Conservation (phyloP, 64 coral and sea anemone genomes). For the Actinia equina region DNA sequence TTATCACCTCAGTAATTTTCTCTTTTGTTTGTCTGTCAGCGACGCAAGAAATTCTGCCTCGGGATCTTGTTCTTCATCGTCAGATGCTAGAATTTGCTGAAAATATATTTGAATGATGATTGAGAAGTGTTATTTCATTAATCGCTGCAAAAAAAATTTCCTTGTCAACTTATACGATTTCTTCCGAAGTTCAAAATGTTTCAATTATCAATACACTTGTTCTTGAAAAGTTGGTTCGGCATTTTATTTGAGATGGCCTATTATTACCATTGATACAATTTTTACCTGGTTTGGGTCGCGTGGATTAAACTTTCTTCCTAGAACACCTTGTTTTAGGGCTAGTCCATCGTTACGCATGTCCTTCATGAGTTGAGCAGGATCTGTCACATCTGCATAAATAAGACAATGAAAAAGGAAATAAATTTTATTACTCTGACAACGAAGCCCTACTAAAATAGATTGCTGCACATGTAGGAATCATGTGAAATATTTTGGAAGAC, state of each 20-base stretch:
- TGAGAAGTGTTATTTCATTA: no score
- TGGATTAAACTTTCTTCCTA: constrained; percentile 77
- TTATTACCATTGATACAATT: neutral
- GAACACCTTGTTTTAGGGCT: constrained; percentile 76
- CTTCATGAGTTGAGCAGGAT: constrained; percentile 78
- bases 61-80: constrained; percentile 75
- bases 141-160: no score
- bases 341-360: constrained; percentile 86
- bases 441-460: neutral
- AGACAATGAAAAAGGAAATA: neutral
- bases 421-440: neutral
- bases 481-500: no score
- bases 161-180: no score
- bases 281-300: constrained; percentile 70
- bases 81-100: constrained; percentile 86
- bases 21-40: constrained; percentile 80
- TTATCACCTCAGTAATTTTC: constrained; percentile 64
- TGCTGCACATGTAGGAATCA: no score
- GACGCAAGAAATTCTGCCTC: constrained; percentile 72
- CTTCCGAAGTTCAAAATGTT: no score
- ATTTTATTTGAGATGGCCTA: no score
- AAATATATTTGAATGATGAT: neutral
- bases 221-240: no score
- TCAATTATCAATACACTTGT: no score
- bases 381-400: constrained; percentile 64